Evolutionary conservation across 2,888 invertebrate species (phyloP).

Genomic region (Drosophila formosana): DNA sequence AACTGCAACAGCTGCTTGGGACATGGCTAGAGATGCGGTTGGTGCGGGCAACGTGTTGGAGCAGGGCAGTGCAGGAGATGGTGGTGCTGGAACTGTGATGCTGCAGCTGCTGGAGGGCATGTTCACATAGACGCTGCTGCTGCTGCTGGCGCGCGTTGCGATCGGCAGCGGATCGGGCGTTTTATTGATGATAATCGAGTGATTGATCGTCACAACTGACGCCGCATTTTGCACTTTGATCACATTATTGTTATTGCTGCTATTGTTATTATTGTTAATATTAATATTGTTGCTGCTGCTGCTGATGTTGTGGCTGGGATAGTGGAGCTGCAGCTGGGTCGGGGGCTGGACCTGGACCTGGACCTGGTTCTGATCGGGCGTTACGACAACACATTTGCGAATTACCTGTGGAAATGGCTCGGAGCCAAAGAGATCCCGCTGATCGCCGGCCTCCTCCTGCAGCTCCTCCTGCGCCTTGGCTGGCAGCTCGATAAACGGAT

Average conservation of each 20-base stretch:
- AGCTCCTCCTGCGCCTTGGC: constrained; percentile 11
- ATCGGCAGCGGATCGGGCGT: constrained; percentile 77
- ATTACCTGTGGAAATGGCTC: constrained; percentile 85
- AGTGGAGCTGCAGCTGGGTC: constrained; percentile 36
- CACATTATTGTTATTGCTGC: constrained; percentile 54
- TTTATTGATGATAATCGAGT: constrained; percentile 85
- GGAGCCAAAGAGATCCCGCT: constrained; percentile 84
- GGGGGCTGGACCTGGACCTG: constrained; percentile 37
- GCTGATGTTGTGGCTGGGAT: constrained; percentile 45
- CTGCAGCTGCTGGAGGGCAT: constrained; percentile 47
- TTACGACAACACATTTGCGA: constrained; percentile 75
- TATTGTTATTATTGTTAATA: constrained; percentile 23
- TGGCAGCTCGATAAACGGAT: constrained; percentile 79
- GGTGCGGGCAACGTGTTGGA: constrained; percentile 7
- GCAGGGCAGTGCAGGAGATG: constrained; percentile 14
- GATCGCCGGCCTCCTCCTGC: constrained; percentile 61
- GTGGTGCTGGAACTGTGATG: constrained; percentile 15
- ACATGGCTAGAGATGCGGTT: background rate
- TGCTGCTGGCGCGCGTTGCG: constrained; percentile 28
- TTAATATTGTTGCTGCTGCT: constrained; percentile 52
- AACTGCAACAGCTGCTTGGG: constrained; percentile 9
- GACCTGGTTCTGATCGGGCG: constrained; percentile 55
- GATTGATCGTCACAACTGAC: constrained; percentile 84
- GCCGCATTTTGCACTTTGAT: constrained; percentile 45
- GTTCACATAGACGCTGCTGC: constrained; percentile 61